Conservation (phyloP, 2,113 vertebrate genomes). For the Ochotona princeps region DNA sequence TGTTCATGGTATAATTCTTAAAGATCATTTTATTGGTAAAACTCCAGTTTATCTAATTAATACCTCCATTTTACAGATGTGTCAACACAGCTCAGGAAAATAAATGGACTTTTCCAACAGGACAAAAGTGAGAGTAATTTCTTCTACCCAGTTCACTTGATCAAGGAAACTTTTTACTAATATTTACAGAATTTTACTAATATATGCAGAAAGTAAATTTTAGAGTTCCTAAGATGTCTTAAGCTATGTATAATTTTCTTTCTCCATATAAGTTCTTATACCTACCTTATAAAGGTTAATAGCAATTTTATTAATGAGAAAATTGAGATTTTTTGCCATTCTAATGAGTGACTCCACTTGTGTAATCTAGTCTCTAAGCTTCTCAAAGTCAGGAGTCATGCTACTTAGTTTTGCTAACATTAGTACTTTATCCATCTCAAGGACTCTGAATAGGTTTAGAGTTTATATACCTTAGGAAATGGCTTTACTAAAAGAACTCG, state of each 20-base stretch:
- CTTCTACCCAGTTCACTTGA: neutral
- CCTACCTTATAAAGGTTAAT: neutral
- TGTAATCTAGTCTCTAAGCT: neutral
- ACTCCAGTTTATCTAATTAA: neutral
- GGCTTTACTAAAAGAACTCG: neutral
- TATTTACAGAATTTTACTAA: neutral
- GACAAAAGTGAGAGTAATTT: neutral
- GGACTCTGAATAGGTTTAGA: neutral
- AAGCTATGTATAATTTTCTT: neutral
- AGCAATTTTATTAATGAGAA: neutral
- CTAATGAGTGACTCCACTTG: neutral
- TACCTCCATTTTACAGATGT: neutral
- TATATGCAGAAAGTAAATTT: conserved; percentile 29
- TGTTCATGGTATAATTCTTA: neutral
- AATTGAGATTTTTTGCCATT: neutral
- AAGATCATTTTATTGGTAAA: neutral
- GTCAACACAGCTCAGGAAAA: neutral
- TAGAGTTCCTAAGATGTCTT: neutral
- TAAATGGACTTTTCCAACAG: neutral
- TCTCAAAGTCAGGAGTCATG: neutral
- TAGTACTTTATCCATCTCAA: neutral
- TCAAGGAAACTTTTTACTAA: neutral
- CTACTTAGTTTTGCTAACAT: neutral
- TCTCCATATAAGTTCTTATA: neutral
- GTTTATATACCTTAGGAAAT: neutral